Percentiles rank a stretch among this genome's conserved stretches.
phyloP scores from a whole-genome alignment of 2,113 vertebrate genomes.

The Paralichthys olivaceus region DNA sequence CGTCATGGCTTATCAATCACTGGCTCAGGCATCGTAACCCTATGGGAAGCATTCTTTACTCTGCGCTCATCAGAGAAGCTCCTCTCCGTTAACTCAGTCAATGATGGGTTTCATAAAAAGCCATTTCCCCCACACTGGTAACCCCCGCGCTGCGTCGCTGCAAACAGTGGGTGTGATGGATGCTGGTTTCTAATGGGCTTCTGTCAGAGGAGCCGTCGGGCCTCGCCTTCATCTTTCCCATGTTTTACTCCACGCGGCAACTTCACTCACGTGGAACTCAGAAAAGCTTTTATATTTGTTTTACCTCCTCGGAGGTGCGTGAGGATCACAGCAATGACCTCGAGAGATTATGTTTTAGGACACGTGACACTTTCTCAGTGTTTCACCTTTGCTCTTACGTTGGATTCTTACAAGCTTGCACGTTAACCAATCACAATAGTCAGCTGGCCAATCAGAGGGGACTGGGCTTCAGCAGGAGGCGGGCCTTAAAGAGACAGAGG shows the following conservation, averaged over 20 bases:
- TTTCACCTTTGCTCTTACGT: no score
- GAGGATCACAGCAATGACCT: neutral
- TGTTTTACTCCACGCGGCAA: constrained; percentile 10
- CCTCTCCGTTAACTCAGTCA: constrained; percentile 76
- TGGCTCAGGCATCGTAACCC: constrained; percentile 54
- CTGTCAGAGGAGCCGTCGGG: neutral
- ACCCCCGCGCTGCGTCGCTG: constrained; percentile 34
- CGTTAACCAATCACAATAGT: no score
- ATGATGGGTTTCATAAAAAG: constrained; percentile 75
- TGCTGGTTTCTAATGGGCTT: constrained; percentile 19
- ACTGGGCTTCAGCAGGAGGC: no score
- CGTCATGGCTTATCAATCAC: constrained; percentile 75
- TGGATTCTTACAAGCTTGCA: no score
- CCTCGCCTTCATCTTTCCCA: constrained; percentile 26
- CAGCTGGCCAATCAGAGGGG: no score
- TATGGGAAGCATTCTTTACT: constrained; percentile 68
- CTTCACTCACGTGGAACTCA: neutral
- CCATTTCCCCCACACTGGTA: constrained; percentile 68
- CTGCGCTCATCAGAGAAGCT: constrained; percentile 67
- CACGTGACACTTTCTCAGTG: no score
- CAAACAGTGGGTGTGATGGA: constrained; percentile 67
- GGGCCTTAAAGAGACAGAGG: no score
- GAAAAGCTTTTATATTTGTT: neutral
- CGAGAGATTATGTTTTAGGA: neutral
- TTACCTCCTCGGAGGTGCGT: no score